Base-by-base conservation (phyloP, 2,888 invertebrate genomes). In the Odontomyia ornata region DNA sequence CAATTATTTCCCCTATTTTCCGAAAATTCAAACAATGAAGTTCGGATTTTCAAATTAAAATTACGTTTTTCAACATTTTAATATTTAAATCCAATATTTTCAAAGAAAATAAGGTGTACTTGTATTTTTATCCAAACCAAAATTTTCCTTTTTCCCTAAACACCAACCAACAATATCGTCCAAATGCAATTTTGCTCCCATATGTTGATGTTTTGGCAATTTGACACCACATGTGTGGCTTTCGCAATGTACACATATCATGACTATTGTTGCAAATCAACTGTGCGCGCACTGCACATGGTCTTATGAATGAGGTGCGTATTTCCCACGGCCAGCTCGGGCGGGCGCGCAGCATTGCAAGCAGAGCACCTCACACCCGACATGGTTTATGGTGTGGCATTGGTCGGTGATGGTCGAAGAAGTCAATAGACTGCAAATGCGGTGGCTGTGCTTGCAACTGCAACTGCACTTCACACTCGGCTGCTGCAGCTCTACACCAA, bases 241-340 rank as follows among this genome's bases (percentile, higher is more conserved):
- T 67, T 36, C 43, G 67, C 46, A 67, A 67, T 23, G n/a, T n/a
- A 67, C 67, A 18, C 18, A 15, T 43, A 4, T 36, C 1, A 15
- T 60, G 25, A 13, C 9, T 60, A 23, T 3, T 43, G 67, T 36
- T 46, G 46, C 21, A 27, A 21, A 9, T 43, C 46, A 43, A 18
- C 4, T 11, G 27, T 13, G n/a, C n/a, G n/a, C n/a, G n/a, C n/a
- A n/a, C n/a, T n/a, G n/a, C 57, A 57, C 52, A 72, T 56, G 72
- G 30, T 56, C 30, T 21, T 57, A 72, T 72, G 72, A 72, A 72
- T 72, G 72, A 72, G 72, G 72, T 72, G 72, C 72, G 72, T 72
- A 72, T 27, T 71, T 71, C 47, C 69, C 69, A 71, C 69, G 69
- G 27, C 21, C 0, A 25, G 18, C 15, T 15, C 28, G 13, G 64